Percentiles rank a stretch among this genome's conserved stretches.
Evolutionary conservation across 2,797 vertebrate genomes (phyloP).

Genomic region (Lates japonicus): DNA sequence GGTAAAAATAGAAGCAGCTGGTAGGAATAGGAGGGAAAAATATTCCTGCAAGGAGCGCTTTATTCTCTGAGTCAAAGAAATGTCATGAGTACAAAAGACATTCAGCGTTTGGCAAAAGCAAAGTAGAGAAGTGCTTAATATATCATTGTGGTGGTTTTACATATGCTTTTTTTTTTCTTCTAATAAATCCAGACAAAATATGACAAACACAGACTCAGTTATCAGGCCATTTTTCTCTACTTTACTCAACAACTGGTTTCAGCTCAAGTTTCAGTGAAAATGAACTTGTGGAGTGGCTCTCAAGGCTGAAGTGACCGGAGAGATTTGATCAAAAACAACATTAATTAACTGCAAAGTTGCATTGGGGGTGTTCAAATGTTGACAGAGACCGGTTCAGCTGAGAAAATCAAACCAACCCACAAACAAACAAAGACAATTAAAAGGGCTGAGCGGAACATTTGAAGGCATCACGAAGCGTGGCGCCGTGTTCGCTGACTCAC

Average conservation of each 20-base stretch:
- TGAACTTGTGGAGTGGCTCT: not conserved
- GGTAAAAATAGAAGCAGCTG: conserved; percentile 44
- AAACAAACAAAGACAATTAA: conserved; percentile 32
- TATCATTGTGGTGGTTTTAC: not conserved
- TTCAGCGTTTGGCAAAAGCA: not conserved
- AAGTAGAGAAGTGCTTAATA: not conserved
- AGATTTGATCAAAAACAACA: not conserved
- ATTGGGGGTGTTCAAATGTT: not conserved
- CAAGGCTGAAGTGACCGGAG: too few relatives aligned
- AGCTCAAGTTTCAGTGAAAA: conserved; percentile 18
- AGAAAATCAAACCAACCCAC: not conserved
- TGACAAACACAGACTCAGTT: not conserved
- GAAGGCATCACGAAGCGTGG: conserved; percentile 25
- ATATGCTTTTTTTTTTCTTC: not conserved
- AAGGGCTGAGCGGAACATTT: conserved; percentile 22
- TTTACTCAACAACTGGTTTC: not conserved
- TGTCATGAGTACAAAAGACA: conserved; percentile 7
- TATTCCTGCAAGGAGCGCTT: not conserved
- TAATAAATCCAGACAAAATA: conserved; percentile 4
- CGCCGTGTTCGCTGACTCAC: conserved; percentile 61
- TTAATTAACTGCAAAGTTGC: not conserved
- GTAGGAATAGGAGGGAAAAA: not conserved
- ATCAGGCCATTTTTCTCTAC: not conserved
- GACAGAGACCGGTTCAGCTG: not conserved
- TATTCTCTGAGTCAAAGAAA: conserved; percentile 12